Conservation (phyloP, 2,888 invertebrate genomes). For the Lasioglossum vierecki region DNA sequence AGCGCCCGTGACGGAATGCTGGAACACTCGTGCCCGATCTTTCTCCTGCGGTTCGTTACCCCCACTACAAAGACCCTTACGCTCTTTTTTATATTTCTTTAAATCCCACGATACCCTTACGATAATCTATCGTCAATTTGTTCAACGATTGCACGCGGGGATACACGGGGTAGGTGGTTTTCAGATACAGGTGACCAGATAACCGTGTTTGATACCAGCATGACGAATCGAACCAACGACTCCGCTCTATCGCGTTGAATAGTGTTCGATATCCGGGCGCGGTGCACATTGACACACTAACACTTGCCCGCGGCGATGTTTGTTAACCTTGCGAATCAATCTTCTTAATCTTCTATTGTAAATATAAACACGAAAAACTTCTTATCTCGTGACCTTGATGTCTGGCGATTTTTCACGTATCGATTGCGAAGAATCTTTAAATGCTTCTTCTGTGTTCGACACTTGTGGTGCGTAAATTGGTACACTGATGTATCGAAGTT, state of each 20-base stretch:
- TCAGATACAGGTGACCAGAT: constrained; percentile 9
- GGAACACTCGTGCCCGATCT: constrained; percentile 67
- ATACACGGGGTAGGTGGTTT: neutral
- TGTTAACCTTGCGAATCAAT: neutral
- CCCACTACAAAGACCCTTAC: constrained; percentile 65
- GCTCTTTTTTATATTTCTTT: constrained; percentile 51
- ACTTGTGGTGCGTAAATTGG: neutral
- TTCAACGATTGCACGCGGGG: constrained; percentile 12
- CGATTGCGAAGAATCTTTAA: neutral
- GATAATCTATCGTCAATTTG: constrained; percentile 28
- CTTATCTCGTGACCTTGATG: neutral
- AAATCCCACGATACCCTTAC: constrained; percentile 45
- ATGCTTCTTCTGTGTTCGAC: neutral
- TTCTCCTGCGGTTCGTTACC: constrained; percentile 67
- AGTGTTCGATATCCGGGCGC: constrained; percentile 11
- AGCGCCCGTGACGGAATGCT: constrained; percentile 78
- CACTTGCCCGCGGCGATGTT: neutral
- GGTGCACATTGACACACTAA: neutral
- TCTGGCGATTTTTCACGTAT: neutral
- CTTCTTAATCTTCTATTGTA: neutral
- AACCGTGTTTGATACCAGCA: neutral
- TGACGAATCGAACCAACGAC: constrained; percentile 22
- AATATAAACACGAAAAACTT: neutral
- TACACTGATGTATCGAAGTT: too few relatives aligned
- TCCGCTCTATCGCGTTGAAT: neutral